Evolutionary conservation across 2,888 invertebrate species (phyloP).

Genomic region (Phortica okadai): DNA sequence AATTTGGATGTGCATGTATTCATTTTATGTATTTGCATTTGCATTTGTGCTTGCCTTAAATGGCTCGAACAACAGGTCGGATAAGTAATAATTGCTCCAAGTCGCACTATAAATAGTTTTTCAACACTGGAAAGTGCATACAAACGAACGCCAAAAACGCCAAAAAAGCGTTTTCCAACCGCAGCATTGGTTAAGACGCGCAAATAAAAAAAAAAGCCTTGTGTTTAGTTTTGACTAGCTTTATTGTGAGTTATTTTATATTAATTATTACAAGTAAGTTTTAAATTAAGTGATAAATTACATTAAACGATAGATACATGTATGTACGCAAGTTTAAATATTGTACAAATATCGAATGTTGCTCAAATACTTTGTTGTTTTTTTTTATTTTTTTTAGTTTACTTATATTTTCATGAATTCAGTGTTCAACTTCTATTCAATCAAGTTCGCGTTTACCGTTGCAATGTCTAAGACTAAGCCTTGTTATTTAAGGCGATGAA

Average conservation of each 20-base stretch:
- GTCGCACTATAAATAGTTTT: no score
- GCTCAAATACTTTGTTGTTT: constrained; percentile 59
- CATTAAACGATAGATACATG: neutral
- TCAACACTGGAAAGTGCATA: no score
- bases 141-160: no score
- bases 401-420: neutral
- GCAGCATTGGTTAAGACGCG: no score
- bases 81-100: no score
- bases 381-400: constrained; percentile 18
- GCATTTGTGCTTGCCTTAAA: neutral
- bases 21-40: constrained; percentile 18
- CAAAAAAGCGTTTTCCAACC: no score
- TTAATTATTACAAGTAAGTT: constrained; percentile 16
- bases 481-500: no score
- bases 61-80: no score
- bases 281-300: constrained; percentile 15
- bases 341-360: constrained; percentile 65
- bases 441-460: no score
- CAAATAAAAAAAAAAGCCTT: neutral
- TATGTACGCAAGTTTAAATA: constrained; percentile 35
- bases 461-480: no score
- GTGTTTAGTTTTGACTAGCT: constrained; percentile 22
- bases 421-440: no score
- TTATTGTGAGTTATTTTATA: constrained; percentile 23
- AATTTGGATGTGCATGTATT: constrained; percentile 76